Conservation (phyloP, 2,888 invertebrate species). For the Trissonchulus latispiculum region DNA sequence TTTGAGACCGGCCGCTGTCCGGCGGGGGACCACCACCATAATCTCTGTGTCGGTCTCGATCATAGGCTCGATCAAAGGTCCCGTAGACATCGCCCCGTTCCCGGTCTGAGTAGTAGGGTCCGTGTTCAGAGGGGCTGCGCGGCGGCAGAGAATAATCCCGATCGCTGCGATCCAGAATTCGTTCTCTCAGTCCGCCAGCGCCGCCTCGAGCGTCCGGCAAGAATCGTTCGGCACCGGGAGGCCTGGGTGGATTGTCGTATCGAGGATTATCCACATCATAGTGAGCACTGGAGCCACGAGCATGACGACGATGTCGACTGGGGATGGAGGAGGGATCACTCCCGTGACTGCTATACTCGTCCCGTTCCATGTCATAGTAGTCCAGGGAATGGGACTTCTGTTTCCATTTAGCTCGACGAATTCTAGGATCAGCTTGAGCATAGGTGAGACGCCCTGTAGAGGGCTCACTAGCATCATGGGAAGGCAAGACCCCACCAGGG, state of each 20-base stretch:
- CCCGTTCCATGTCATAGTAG: constrained; percentile 1
- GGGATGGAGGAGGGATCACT: not conserved
- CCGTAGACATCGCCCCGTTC: not conserved
- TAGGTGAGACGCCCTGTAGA: not conserved
- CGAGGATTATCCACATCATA: not conserved
- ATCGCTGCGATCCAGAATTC: not conserved
- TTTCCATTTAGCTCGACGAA: constrained; percentile 8
- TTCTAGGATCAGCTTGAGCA: constrained; percentile 8
- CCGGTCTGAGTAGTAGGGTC: constrained; percentile 5
- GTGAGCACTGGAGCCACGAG: not conserved
- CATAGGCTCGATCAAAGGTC: not conserved
- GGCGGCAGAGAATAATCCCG: not conserved
- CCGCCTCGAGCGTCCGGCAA: not conserved
- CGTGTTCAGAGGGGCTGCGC: constrained; percentile 15
- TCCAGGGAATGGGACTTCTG: constrained; percentile 20
- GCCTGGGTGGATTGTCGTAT: no score
- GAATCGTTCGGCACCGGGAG: not conserved
- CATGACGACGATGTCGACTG: not conserved
- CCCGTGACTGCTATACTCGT: not conserved
- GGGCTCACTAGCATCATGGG: not conserved
- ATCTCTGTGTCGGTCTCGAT: not conserved
- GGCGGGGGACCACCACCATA: not conserved
- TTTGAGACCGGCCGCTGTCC: not conserved
- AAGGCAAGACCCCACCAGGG: not conserved
- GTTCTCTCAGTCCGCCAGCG: not conserved